A percentile compares a stretch with the other conserved stretches of the same genome.
These are phyloP conservation scores for Rhinopomastus cyanomelas DNA, from an alignment of 2,113 vertebrate species.

Conservation along the genomic window DNA sequence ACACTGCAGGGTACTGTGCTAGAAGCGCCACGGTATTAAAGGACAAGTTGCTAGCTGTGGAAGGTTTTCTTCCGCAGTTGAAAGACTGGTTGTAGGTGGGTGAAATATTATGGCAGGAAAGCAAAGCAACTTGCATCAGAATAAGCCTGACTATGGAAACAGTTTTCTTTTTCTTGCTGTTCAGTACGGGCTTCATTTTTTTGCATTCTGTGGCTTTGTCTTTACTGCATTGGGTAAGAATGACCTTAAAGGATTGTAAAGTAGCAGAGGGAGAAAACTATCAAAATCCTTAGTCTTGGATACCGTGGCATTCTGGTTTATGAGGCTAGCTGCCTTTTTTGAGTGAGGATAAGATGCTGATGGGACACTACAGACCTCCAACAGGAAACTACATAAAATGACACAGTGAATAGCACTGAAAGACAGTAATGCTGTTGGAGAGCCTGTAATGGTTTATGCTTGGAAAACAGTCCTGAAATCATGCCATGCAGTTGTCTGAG, in stretches of 20 bases:
- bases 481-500: not conserved
- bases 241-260: not conserved
- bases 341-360: not conserved
- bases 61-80: not conserved
- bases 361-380: not conserved
- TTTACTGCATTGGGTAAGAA: not conserved
- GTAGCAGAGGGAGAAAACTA: not conserved
- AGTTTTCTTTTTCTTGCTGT: not conserved
- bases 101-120: not conserved
- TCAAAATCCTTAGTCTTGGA: not conserved
- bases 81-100: constrained; percentile 25
- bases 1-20: constrained; percentile 7
- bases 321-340: not conserved
- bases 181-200: not conserved
- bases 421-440: not conserved
- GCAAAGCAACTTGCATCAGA: not conserved
- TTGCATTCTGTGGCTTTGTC: not conserved
- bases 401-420: not conserved
- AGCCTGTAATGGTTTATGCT: not conserved
- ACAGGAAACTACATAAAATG: not conserved
- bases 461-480: not conserved
- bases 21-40: not conserved
- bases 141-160: not conserved
- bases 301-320: not conserved
- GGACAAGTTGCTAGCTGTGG: not conserved